These are phyloP conservation scores for Cryptus viduatorius DNA, from an alignment of 2,888 invertebrate genomes.

Conservation along the genomic window DNA sequence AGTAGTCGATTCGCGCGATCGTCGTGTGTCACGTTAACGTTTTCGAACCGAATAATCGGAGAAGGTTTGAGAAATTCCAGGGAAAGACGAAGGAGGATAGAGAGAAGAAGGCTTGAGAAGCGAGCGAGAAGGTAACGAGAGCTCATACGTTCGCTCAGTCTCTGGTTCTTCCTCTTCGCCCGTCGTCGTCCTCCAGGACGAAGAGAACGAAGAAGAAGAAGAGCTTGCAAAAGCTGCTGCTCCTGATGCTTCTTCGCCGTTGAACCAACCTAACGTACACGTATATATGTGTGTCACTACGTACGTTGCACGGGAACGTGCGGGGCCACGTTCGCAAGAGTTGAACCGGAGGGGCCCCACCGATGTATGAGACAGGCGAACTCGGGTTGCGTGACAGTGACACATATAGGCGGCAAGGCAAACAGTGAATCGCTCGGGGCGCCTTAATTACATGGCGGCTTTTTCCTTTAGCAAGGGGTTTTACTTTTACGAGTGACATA, in stretches of 20 bases:
- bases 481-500: slow-evolving; percentile 74
- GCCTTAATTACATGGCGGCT: slow-evolving; percentile 80
- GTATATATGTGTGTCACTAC: slow-evolving; percentile 19
- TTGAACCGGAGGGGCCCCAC: slow-evolving; percentile 60
- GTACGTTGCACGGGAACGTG: slow-evolving; percentile 39
- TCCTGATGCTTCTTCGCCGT: slow-evolving; percentile 48
- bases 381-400: slow-evolving; percentile 79
- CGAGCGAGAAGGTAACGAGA: slow-evolving; percentile 47
- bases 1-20: slow-evolving; percentile 4
- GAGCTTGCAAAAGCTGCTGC: slow-evolving; percentile 52
- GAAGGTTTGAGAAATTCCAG: slow-evolving; percentile 34
- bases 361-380: slow-evolving; percentile 77
- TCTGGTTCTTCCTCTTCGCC: background rate
- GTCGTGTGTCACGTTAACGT: slow-evolving; percentile 63
- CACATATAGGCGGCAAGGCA: slow-evolving; percentile 81
- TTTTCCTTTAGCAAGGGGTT: slow-evolving; percentile 73
- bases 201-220: slow-evolving; percentile 29
- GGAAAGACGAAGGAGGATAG: slow-evolving; percentile 1
- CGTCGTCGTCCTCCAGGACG: slow-evolving; percentile 29
- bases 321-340: slow-evolving; percentile 37
- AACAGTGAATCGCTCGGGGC: slow-evolving; percentile 80
- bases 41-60: slow-evolving; percentile 62
- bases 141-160: slow-evolving; percentile 21
- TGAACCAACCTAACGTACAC: slow-evolving; percentile 30
- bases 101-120: background rate